A percentile compares a stretch with the other conserved stretches of the same genome.
phyloP scores from a whole-genome alignment of 2,797 vertebrate genomes.

The Thaleichthys pacificus region DNA sequence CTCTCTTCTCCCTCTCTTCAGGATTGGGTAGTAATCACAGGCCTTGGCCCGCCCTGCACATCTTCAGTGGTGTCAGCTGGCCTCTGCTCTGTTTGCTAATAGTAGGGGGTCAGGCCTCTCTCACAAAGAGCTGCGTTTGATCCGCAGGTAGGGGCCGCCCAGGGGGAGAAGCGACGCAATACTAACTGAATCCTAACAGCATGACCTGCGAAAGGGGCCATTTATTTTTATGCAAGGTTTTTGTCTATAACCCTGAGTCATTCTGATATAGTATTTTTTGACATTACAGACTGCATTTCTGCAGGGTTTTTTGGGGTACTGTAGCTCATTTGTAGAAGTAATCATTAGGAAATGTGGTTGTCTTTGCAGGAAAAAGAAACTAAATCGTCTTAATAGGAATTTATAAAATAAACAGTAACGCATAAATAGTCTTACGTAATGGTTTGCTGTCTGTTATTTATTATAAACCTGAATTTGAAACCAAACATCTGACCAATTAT shows the following conservation, averaged over 20 bases:
- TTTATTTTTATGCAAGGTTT: conserved; percentile 31
- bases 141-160: conserved; percentile 67
- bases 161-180: conserved; percentile 55
- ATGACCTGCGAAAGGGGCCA: conserved; percentile 29
- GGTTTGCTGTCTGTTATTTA: no score
- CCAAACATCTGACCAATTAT: no score
- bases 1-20: conserved; percentile 65
- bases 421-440: no score
- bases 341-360: background rate
- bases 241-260: conserved; percentile 30
- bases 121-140: conserved; percentile 73
- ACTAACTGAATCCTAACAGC: conserved; percentile 66
- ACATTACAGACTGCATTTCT: conserved; percentile 17
- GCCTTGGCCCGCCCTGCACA: conserved; percentile 72
- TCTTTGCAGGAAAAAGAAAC: background rate
- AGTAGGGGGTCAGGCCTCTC: conserved; percentile 70
- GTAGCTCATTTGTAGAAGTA: background rate
- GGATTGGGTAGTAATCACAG: conserved; percentile 74
- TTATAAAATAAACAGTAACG: background rate
- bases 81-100: conserved; percentile 75
- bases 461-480: no score
- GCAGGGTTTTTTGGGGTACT: background rate
- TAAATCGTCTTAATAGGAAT: background rate
- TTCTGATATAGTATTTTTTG: conserved; percentile 23
- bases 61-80: conserved; percentile 75